These are phyloP conservation scores for Phoronis australis DNA, from an alignment of 2,888 invertebrate genomes.

Conservation along the genomic window DNA sequence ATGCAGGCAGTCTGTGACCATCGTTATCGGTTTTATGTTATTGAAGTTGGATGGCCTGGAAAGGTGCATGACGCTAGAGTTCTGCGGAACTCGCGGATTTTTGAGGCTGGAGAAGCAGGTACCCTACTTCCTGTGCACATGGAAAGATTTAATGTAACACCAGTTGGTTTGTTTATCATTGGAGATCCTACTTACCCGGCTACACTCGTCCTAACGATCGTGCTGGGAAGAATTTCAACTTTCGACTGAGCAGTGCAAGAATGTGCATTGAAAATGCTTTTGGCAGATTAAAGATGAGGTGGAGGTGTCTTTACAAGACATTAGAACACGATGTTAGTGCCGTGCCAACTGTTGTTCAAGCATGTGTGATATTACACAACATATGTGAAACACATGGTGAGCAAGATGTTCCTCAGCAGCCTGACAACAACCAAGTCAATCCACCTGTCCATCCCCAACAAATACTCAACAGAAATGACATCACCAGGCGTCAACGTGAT, in stretches of 20 bases:
- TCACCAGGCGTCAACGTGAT: too few relatives aligned
- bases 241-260: constrained; percentile 6
- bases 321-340: constrained; percentile 2
- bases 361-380: constrained; percentile 10
- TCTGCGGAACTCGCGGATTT: constrained; percentile 6
- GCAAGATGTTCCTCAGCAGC: too few relatives aligned
- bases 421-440: too few relatives aligned
- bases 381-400: too few relatives aligned
- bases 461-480: too few relatives aligned
- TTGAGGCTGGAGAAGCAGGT: constrained; percentile 1
- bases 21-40: constrained; percentile 4
- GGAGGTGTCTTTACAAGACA: constrained; percentile 7
- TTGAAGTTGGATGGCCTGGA: constrained; percentile 8
- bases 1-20: constrained; percentile 8
- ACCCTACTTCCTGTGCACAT: too few relatives aligned
- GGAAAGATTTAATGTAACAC: too few relatives aligned
- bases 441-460: too few relatives aligned
- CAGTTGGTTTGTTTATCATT: too few relatives aligned
- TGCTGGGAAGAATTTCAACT: too few relatives aligned
- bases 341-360: constrained; percentile 2
- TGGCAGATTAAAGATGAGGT: constrained; percentile 7
- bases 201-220: too few relatives aligned
- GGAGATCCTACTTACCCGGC: too few relatives aligned
- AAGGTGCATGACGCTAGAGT: constrained; percentile 8
- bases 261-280: constrained; percentile 8